Evolutionary conservation across 1,140 invertebrate genomes (phyloP), one percentile per base, ranked within the genome.

Genomic region (Penaeus vannamei): DNA sequence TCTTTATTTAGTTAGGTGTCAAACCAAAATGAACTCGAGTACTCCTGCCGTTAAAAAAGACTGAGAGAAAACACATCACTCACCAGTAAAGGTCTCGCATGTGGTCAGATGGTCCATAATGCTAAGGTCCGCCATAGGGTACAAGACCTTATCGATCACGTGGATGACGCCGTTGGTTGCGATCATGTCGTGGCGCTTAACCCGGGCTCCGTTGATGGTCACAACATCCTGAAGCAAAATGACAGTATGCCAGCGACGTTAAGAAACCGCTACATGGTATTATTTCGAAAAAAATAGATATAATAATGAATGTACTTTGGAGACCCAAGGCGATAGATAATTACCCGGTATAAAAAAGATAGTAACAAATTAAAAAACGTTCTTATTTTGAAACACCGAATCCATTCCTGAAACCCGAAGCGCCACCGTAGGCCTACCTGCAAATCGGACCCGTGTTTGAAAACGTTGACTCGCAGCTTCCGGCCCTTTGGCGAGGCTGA

Each of bases 391-490:
- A 42, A 2, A 42, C 36, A 42, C 36, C 36, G 36, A 42, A 42
- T 4, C 8, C 36, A 42, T 42, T 42, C 36, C 36, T 7, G 0
- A 42, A 42, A 42, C 36, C 23, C 36, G 22, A 32, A 29, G 20
- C n/a, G 8, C 20, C 19, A 17, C 8, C 19, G 23, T 61, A 29
- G 23, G 12, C 46, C 3, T 19, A 91, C 90, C 87, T 89, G 76
- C 22, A 83, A 32, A 53, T 89, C 84, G 59, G 77, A 36, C 42
- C 91, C 85, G 62, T 84, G 79, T 81, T 90, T 94, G 92, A 95
- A 95, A 0, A 95, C 92, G 91, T 95, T 95, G 14, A 95, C 92
- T 29, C 94, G 92, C 4, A 95, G 90, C 59, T 92, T 93, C 81
- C 93, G 92, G 62, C 93, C 94, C 17, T 91, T 89, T 17, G 93